Evolutionary conservation across 64 coral and sea anemone species (phyloP).

Genomic region (Exaiptasia diaphana): DNA sequence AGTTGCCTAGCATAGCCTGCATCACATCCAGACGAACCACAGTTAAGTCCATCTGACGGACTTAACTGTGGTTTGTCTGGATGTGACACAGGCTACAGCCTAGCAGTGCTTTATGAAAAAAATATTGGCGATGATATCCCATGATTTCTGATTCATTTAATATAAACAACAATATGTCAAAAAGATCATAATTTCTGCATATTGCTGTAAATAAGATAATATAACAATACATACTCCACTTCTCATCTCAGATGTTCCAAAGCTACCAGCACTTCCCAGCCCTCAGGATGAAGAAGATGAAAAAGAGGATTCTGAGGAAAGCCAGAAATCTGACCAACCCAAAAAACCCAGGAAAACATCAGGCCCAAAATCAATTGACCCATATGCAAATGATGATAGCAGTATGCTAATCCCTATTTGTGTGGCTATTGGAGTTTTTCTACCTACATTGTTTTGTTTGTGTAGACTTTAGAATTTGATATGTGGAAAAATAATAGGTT

Average conservation of each 20-base stretch:
- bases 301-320: conserved; percentile 67
- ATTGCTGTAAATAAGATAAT: no score
- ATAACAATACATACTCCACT: no score
- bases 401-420: conserved; percentile 84
- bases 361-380: conserved; percentile 79
- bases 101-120: no score
- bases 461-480: conserved; percentile 54
- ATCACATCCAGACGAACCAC: no score
- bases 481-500: not conserved
- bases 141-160: no score
- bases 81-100: no score
- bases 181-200: no score
- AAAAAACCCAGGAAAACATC: conserved; percentile 85
- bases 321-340: conserved; percentile 69
- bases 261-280: conserved; percentile 66
- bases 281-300: conserved; percentile 69
- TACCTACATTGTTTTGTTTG: conserved; percentile 84
- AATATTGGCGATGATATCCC: no score
- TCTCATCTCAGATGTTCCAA: conserved; percentile 74
- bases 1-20: no score
- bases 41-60: no score
- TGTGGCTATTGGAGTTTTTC: conserved; percentile 83
- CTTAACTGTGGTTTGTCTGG: no score
- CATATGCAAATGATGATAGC: conserved; percentile 87
- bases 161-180: no score